A percentile compares a stretch with the other conserved stretches of the same genome.
Evolutionary conservation across 1,140 invertebrate genomes (phyloP).

Genomic region (Laodelphax striatellus): DNA sequence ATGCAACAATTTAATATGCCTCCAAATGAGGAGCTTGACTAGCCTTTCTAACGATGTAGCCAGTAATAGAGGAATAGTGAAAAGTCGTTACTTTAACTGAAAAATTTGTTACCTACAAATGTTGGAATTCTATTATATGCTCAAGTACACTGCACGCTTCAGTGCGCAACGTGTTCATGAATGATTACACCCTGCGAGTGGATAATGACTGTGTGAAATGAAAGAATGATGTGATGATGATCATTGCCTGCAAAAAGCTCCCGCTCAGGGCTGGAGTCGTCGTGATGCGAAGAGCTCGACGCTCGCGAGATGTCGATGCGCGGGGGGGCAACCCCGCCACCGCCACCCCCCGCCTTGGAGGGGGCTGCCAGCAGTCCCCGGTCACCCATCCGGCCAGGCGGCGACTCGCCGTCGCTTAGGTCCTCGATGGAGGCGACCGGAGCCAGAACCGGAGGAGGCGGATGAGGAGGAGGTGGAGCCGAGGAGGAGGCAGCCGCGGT

Average conservation of each 20-base stretch:
- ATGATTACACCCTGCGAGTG: no score
- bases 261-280: constrained; percentile 63
- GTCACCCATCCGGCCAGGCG: constrained; percentile 40
- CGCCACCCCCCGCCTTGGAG: constrained; percentile 54
- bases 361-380: constrained; percentile 37
- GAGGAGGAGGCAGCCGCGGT: constrained; percentile 2
- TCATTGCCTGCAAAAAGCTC: constrained; percentile 44
- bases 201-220: no score
- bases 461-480: background rate
- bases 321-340: constrained; percentile 52
- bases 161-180: no score
- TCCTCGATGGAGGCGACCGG: constrained; percentile 88
- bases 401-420: constrained; percentile 60
- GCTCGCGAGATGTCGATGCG: constrained; percentile 78
- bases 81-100: no score
- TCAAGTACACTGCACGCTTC: no score
- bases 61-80: no score
- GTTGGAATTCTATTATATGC: no score
- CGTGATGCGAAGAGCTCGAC: constrained; percentile 70
- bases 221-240: background rate
- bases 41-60: no score
- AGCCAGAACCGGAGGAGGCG: constrained; percentile 49
- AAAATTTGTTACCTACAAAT: no score
- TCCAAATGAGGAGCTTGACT: no score
- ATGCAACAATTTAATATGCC: no score